These are phyloP conservation scores for Oreochromis niloticus DNA, from an alignment of 2,113 vertebrate species.

Conservation along the genomic window DNA sequence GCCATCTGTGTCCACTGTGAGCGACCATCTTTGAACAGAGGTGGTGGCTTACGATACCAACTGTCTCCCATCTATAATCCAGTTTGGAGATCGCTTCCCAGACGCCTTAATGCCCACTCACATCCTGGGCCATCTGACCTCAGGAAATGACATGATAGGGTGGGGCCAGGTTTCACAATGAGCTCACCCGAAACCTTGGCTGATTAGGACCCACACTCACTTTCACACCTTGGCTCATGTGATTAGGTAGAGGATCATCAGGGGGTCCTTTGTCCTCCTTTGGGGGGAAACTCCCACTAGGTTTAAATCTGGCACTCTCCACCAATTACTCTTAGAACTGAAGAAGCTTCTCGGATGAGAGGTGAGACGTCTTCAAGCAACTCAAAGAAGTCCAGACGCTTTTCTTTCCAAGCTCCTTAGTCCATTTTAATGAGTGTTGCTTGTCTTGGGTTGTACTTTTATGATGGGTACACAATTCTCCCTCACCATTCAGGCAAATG, in stretches of 20 bases:
- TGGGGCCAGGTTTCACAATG: background rate
- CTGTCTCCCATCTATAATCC: background rate
- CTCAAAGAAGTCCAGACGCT: background rate
- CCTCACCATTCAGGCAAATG: background rate
- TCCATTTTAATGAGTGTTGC: background rate
- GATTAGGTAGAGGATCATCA: background rate
- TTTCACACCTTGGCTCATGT: background rate
- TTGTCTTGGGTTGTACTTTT: background rate
- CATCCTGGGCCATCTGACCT: background rate
- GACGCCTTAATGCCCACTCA: background rate
- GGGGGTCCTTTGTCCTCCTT: background rate
- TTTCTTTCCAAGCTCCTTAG: background rate
- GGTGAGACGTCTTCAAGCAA: background rate
- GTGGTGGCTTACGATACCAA: background rate
- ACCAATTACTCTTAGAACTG: background rate
- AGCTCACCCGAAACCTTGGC: background rate
- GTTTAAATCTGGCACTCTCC: background rate
- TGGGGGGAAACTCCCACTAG: background rate
- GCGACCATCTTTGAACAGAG: background rate
- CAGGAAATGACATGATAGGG: background rate
- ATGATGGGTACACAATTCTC: fast-evolving
- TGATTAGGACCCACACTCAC: background rate
- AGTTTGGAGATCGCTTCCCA: too few species aligned
- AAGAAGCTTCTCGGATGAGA: background rate
- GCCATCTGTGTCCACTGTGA: background rate